phyloP scores from a whole-genome alignment of 2,113 vertebrate genomes.

The Pyxicephalus adspersus region DNA sequence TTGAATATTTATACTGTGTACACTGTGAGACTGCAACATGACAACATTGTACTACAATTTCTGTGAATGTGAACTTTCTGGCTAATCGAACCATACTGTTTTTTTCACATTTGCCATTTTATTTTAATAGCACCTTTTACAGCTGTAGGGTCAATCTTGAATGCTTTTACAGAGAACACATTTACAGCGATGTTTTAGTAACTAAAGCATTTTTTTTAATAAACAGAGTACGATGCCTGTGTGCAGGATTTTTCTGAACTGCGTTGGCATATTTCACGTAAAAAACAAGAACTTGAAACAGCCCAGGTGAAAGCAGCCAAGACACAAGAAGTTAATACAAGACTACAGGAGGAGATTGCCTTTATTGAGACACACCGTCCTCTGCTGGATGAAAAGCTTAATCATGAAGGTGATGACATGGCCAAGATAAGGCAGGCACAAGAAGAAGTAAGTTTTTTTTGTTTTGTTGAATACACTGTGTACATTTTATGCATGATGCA shows the following conservation, averaged over 20 bases:
- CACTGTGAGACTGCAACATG: too few species aligned
- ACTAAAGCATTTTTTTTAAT: constrained; percentile 32
- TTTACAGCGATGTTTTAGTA: background rate
- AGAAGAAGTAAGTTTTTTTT: constrained; percentile 65
- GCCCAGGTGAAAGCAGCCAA: constrained; percentile 63
- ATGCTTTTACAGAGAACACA: background rate
- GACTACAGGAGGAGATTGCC: constrained; percentile 68
- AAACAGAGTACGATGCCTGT: constrained; percentile 73
- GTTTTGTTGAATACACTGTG: background rate
- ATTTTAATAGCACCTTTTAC: too few species aligned
- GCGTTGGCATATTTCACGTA: constrained; percentile 69
- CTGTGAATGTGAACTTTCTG: too few species aligned
- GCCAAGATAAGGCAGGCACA: constrained; percentile 59
- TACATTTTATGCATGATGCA: background rate
- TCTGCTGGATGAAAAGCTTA: constrained; percentile 76
- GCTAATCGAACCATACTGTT: too few species aligned
- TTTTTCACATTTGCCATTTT: too few species aligned
- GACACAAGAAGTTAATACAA: constrained; percentile 65
- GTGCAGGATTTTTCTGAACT: constrained; percentile 73
- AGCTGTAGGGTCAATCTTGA: too few species aligned
- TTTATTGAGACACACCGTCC: constrained; percentile 74
- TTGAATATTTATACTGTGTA: too few species aligned
- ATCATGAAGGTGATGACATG: constrained; percentile 65
- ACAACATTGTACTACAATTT: too few species aligned
- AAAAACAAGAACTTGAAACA: constrained; percentile 59